phyloP scores from a whole-genome alignment of 2,888 invertebrate species.

The Tetheella fluctuosa region DNA sequence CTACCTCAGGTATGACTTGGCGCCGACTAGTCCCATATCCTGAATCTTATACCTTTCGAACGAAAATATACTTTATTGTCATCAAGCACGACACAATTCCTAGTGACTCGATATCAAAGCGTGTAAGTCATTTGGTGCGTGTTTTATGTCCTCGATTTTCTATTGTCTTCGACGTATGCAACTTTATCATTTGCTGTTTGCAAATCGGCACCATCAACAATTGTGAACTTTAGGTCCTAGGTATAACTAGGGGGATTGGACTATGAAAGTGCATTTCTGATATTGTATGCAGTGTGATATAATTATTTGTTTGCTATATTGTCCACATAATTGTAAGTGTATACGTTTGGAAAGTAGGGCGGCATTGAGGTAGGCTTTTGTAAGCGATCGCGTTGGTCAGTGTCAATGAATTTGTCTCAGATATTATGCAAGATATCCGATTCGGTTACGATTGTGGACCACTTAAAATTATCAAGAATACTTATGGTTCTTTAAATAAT shows the following conservation, averaged over 20 bases:
- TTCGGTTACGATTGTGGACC: conserved; percentile 12
- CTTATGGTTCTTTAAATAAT: neutral
- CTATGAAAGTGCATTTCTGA: conserved; percentile 21
- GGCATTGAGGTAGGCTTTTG: conserved; percentile 80
- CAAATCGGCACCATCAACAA: conserved; percentile 25
- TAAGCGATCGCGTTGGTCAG: conserved; percentile 73
- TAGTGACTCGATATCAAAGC: conserved; percentile 18
- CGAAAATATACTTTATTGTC: conserved; percentile 35
- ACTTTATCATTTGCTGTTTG: conserved; percentile 25
- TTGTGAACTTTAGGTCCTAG: conserved; percentile 45
- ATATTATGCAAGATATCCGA: conserved; percentile 54
- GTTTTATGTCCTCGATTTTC: conserved; percentile 57
- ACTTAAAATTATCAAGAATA: neutral
- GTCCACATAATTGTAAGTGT: conserved; percentile 70
- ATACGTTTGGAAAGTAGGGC: conserved; percentile 78
- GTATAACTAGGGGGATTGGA: conserved; percentile 27
- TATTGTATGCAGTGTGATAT: conserved; percentile 50
- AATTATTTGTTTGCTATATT: conserved; percentile 66
- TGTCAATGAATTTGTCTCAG: conserved; percentile 79
- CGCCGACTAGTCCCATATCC: conserved; percentile 53
- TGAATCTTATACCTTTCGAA: conserved; percentile 29
- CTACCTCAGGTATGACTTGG: conserved; percentile 50
- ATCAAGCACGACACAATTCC: conserved; percentile 22
- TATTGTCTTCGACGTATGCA: conserved; percentile 55
- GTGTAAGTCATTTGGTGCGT: conserved; percentile 41